These are phyloP conservation scores for Monochamus alternatus DNA, from an alignment of 2,888 invertebrate genomes.

Conservation along the genomic window DNA sequence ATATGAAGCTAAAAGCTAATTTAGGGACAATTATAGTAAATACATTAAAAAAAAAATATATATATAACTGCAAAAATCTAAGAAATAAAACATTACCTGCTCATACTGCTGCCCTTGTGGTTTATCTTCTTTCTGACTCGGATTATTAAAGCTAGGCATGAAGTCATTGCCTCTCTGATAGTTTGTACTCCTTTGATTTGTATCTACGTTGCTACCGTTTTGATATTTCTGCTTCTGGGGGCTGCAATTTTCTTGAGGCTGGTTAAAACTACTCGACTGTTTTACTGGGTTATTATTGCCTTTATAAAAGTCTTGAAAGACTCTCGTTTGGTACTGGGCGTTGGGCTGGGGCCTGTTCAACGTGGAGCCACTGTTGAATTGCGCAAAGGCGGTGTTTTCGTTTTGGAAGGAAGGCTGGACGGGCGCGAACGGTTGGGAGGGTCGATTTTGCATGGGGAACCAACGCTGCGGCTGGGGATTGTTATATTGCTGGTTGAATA, in stretches of 20 bases:
- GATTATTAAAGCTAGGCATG: conserved; percentile 42
- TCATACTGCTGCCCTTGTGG: neutral
- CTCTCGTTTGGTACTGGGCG: neutral
- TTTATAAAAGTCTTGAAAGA: conserved; percentile 4
- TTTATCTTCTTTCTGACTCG: conserved; percentile 10
- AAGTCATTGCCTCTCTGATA: conserved; percentile 32
- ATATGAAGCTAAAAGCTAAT: too few species aligned
- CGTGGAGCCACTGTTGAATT: conserved; percentile 32
- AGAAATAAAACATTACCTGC: too few species aligned
- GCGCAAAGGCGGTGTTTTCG: conserved; percentile 47
- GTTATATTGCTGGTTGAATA: neutral
- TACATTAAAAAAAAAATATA: too few species aligned
- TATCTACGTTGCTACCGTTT: neutral
- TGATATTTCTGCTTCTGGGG: neutral
- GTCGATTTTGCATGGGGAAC: conserved; percentile 16
- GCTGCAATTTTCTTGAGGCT: neutral
- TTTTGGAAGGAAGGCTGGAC: conserved; percentile 36
- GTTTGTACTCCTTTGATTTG: neutral
- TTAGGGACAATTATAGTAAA: too few species aligned
- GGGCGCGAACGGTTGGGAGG: conserved; percentile 30
- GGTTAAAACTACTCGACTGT: conserved; percentile 1
- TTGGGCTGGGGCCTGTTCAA: neutral
- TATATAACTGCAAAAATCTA: too few species aligned
- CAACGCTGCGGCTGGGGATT: conserved; percentile 33
- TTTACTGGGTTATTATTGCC: neutral